A percentile compares a stretch with the other conserved stretches of the same genome.
Conservation (phyloP, 2,888 invertebrate species). For the Timandra comae region DNA sequence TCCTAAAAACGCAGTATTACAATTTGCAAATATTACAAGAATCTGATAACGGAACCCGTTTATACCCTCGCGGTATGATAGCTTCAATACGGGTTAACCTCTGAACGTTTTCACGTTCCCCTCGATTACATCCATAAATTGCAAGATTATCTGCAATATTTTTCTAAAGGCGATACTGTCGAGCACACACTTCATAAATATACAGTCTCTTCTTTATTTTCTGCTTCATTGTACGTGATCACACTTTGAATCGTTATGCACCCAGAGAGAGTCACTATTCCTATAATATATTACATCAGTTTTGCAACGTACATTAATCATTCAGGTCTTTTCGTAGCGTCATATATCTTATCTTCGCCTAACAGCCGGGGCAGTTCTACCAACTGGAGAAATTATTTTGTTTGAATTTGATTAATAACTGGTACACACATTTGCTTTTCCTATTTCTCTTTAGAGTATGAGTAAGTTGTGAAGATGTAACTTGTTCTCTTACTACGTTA, state of each 20-base stretch:
- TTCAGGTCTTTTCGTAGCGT: conserved; percentile 1
- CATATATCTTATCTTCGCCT: neutral
- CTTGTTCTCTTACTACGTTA: too few species aligned
- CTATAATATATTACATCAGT: neutral
- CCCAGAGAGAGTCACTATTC: conserved; percentile 1
- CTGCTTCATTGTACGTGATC: conserved; percentile 17
- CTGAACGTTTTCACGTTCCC: conserved; percentile 5
- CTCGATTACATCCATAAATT: conserved; percentile 16
- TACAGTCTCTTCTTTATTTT: conserved; percentile 15
- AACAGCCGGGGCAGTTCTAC: neutral
- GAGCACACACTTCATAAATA: conserved; percentile 15
- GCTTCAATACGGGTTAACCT: conserved; percentile 3
- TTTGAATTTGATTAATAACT: too few species aligned
- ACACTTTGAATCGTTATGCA: conserved; percentile 10
- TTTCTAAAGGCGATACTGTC: conserved; percentile 12
- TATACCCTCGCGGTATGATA: too few species aligned
- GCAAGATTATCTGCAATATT: conserved; percentile 16
- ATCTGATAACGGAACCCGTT: too few species aligned
- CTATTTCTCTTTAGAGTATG: too few species aligned
- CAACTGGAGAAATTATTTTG: too few species aligned
- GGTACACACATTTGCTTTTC: too few species aligned
- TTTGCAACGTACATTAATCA: too few species aligned
- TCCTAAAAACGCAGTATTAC: too few species aligned
- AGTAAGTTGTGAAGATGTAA: too few species aligned
- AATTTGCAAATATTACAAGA: too few species aligned